Conservation (phyloP, 1,140 invertebrate genomes). For the Ericerus pela region DNA sequence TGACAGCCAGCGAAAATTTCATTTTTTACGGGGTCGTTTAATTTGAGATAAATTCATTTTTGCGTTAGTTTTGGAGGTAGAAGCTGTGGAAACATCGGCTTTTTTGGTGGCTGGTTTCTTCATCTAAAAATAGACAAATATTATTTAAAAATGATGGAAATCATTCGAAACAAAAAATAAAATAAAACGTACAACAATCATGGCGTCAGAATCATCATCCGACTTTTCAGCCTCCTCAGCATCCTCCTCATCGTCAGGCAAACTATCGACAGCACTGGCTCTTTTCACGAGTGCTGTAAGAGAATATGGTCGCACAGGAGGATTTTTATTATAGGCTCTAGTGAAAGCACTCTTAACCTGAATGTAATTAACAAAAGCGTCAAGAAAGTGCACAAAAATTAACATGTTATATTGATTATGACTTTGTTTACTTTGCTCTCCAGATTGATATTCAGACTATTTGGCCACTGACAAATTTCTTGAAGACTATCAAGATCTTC, state of each 20-base stretch:
- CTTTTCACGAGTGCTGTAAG: conserved; percentile 40
- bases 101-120: conserved; percentile 26
- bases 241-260: conserved; percentile 33
- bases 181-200: conserved; percentile 52
- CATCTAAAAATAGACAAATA: conserved; percentile 25
- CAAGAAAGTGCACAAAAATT: not conserved
- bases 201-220: conserved; percentile 53
- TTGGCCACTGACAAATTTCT: conserved; percentile 73
- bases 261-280: conserved; percentile 31
- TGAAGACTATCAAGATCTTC: conserved; percentile 81
- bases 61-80: conserved; percentile 8
- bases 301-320: conserved; percentile 51
- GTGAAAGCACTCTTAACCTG: conserved; percentile 86
- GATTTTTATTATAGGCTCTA: conserved; percentile 74
- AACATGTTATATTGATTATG: too few species aligned
- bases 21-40: too few species aligned
- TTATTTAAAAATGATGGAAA: not conserved
- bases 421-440: conserved; percentile 54
- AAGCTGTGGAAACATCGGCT: conserved; percentile 17
- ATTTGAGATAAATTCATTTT: too few species aligned
- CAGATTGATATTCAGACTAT: conserved; percentile 54
- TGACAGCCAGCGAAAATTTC: too few species aligned
- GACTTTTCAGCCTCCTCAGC: conserved; percentile 32
- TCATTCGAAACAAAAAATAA: conserved; percentile 12
- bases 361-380: conserved; percentile 14